phyloP scores from a whole-genome alignment of 1,140 invertebrate species.

The Cylas formicarius region DNA sequence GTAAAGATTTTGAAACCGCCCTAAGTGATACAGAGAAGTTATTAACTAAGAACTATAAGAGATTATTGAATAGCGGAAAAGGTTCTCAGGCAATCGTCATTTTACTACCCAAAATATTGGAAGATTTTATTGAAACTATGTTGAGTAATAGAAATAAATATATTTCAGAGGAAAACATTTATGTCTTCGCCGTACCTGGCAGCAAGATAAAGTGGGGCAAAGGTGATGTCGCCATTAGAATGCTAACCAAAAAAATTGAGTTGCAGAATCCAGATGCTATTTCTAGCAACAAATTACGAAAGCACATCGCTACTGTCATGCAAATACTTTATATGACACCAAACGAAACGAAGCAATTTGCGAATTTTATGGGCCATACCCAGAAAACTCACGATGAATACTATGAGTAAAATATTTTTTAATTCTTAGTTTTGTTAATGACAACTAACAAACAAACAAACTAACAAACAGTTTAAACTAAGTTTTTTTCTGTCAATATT shows the following conservation, averaged over 20 bases:
- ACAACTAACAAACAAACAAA: too few species aligned
- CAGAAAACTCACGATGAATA: conserved; percentile 10
- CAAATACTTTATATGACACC: too few species aligned
- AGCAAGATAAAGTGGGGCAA: conserved; percentile 21
- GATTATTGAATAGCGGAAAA: conserved; percentile 19
- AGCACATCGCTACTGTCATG: conserved; percentile 21
- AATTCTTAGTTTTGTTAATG: too few species aligned
- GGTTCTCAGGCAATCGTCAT: conserved; percentile 16
- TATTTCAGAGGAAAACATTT: conserved; percentile 16
- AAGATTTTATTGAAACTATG: conserved; percentile 15
- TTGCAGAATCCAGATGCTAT: conserved; percentile 11
- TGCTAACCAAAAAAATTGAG: conserved; percentile 14
- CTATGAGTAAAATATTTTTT: conserved; percentile 18
- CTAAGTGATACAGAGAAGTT: conserved; percentile 14
- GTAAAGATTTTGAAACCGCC: conserved; percentile 24
- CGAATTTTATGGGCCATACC: conserved; percentile 21
- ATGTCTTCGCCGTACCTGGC: conserved; percentile 18
- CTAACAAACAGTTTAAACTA: too few species aligned
- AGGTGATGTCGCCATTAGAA: conserved; percentile 20
- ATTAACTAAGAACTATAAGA: conserved; percentile 14
- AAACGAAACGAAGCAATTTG: too few species aligned
- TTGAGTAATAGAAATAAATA: conserved; percentile 14
- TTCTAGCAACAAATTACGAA: conserved; percentile 15
- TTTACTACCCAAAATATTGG: conserved; percentile 13
- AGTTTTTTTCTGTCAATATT: too few species aligned